These are phyloP conservation scores for Leptinotarsa defecta DNA, from an alignment of 1,140 invertebrate species.

Conservation along the genomic window DNA sequence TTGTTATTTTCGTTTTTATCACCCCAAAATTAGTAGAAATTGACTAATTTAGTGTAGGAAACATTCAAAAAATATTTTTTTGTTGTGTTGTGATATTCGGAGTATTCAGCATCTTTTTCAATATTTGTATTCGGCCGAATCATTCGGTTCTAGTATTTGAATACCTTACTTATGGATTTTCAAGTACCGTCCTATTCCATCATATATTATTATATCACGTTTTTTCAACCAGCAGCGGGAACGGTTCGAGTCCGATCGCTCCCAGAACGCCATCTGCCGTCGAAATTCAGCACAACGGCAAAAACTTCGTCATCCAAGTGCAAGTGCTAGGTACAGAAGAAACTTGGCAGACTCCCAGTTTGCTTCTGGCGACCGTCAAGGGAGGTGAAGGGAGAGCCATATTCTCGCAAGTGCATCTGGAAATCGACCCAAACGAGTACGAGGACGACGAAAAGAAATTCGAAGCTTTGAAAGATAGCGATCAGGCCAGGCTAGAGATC, in stretches of 20 bases:
- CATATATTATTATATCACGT: not conserved
- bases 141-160: too few relatives aligned
- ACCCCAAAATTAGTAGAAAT: too few relatives aligned
- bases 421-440: slow-evolving; percentile 67
- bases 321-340: slow-evolving; percentile 80
- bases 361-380: slow-evolving; percentile 71
- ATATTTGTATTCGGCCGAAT: too few relatives aligned
- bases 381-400: slow-evolving; percentile 71
- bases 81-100: too few relatives aligned
- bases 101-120: too few relatives aligned
- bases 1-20: too few relatives aligned
- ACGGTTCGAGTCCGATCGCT: slow-evolving; percentile 53
- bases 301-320: slow-evolving; percentile 71
- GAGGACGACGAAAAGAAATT: slow-evolving; percentile 68
- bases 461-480: slow-evolving; percentile 64
- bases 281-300: slow-evolving; percentile 69
- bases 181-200: too few relatives aligned
- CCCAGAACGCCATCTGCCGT: slow-evolving; percentile 61
- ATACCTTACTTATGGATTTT: too few relatives aligned
- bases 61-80: too few relatives aligned
- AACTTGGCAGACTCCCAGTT: slow-evolving; percentile 82
- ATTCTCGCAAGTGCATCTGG: slow-evolving; percentile 70
- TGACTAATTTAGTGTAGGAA: too few relatives aligned
- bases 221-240: slow-evolving; percentile 40
- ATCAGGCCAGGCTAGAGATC: slow-evolving; percentile 75